phyloP scores from a whole-genome alignment of 2,888 invertebrate species.

The Cheilosia pagana region DNA sequence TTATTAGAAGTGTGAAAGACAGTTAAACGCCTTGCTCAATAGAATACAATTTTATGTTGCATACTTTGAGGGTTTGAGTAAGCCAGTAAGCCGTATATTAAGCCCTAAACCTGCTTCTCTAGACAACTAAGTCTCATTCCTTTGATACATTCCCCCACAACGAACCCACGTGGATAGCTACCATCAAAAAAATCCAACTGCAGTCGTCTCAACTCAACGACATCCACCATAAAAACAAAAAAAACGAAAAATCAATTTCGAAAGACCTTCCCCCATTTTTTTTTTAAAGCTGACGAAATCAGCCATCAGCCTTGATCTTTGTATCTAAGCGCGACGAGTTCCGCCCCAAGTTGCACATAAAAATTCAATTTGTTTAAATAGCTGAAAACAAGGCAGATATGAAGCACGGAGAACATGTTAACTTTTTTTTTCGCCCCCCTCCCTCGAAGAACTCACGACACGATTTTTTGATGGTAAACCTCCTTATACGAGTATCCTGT shows the following conservation, averaged over 20 bases:
- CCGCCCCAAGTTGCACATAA: slow-evolving; percentile 39
- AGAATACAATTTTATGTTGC: too few relatives aligned
- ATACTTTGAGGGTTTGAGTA: too few relatives aligned
- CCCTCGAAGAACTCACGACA: neutral
- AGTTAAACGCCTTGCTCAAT: too few relatives aligned
- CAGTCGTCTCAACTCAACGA: neutral
- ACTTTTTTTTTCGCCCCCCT: neutral
- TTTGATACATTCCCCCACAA: too few relatives aligned
- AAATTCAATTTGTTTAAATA: slow-evolving; percentile 63
- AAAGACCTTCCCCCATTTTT: neutral
- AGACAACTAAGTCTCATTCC: too few relatives aligned
- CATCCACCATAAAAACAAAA: neutral
- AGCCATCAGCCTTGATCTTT: slow-evolving; percentile 1
- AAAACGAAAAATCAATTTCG: neutral
- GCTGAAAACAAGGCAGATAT: slow-evolving; percentile 37
- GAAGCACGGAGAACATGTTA: slow-evolving; percentile 48
- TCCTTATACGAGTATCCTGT: slow-evolving; percentile 25
- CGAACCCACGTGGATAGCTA: too few relatives aligned
- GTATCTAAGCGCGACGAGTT: neutral
- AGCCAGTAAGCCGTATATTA: too few relatives aligned
- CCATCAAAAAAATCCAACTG: neutral
- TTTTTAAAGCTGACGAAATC: neutral
- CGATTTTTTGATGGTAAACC: neutral
- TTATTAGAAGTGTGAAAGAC: too few relatives aligned
- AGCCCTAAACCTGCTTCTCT: too few relatives aligned